Evolutionary conservation across 2,113 vertebrate species (phyloP).

Genomic region (Pelecanus crispus): DNA sequence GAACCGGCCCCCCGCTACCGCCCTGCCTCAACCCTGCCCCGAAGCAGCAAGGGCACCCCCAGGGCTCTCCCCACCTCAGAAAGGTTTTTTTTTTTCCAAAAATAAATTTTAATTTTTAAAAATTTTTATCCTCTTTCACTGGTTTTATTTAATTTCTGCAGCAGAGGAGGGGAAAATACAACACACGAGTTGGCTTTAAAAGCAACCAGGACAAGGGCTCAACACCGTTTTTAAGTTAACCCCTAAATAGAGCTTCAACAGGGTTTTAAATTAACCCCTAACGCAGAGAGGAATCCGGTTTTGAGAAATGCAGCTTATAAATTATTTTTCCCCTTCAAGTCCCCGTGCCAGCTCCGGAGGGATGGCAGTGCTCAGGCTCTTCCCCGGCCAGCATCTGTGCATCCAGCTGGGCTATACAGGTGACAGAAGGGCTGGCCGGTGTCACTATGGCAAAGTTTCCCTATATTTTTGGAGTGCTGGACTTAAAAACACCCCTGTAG

Average conservation of each 20-base stretch:
- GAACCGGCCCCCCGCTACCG: no score
- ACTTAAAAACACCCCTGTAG: neutral
- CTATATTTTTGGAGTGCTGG: neutral
- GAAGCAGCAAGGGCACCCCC: no score
- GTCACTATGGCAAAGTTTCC: neutral
- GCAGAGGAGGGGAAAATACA: neutral
- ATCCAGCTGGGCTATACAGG: neutral
- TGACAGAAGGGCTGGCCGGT: neutral
- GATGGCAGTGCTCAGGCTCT: neutral
- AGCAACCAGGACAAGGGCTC: neutral
- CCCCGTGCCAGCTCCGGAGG: accelerated
- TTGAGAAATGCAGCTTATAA: neutral
- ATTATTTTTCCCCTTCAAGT: neutral
- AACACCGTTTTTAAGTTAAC: neutral
- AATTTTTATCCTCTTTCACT: neutral
- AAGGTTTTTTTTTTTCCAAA: neutral
- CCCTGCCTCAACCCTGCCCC: neutral
- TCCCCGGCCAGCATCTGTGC: neutral
- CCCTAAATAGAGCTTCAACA: neutral
- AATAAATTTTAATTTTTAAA: neutral
- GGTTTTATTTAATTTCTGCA: neutral
- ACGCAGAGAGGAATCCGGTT: neutral
- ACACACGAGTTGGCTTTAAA: neutral
- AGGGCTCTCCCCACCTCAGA: accelerated
- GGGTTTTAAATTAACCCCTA: neutral